phyloP scores from a whole-genome alignment of 2,113 vertebrate species.

The human (Homo sapiens) region GRCh38 chr5:141962501-141963000 shows the following conservation, averaged over 20 bases:
- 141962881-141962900: neutral
- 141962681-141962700: neutral
- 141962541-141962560: neutral
- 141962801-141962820: neutral
- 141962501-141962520: neutral
- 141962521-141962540: neutral
- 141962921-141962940: neutral
- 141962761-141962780: neutral
- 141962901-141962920: neutral
- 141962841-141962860: neutral
- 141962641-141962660: neutral
- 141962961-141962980: neutral
- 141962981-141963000: neutral
- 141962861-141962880: neutral
- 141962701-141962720: conserved; percentile 30
- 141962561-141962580: neutral
- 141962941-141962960: neutral
- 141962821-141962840: neutral
- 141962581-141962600: neutral
- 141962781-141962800: neutral
- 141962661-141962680: neutral
- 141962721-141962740: neutral
- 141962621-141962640: neutral
- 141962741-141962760: neutral
- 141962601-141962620: neutral